Evolutionary conservation across 1,140 invertebrate species (phyloP).

Genomic region (Tetramorium simillimum): DNA sequence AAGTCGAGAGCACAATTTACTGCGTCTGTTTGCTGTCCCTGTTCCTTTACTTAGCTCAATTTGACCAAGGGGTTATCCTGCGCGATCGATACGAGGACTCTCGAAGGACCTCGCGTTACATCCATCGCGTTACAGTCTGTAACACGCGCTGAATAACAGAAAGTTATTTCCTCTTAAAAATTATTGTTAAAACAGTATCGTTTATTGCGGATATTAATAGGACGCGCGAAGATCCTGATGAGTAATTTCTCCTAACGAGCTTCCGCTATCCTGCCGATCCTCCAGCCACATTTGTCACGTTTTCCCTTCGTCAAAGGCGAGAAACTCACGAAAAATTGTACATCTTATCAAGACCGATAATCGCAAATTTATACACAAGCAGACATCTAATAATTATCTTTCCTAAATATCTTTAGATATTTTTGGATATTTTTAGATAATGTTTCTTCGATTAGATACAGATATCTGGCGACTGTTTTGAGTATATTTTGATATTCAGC

Average conservation of each 20-base stretch:
- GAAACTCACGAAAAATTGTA: background rate
- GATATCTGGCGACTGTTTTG: background rate
- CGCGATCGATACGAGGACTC: constrained; percentile 38
- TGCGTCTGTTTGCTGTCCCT: background rate
- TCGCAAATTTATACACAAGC: constrained; percentile 1
- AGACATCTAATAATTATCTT: constrained; percentile 1
- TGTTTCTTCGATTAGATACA: constrained; percentile 18
- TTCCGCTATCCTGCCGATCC: constrained; percentile 1
- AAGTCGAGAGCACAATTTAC: constrained; percentile 52
- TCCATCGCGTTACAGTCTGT: constrained; percentile 4
- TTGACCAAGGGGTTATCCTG: constrained; percentile 52
- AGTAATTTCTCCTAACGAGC: constrained; percentile 10
- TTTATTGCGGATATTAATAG: background rate
- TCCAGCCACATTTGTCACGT: background rate
- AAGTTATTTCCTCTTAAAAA: background rate
- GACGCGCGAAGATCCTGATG: constrained; percentile 2
- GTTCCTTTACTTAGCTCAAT: constrained; percentile 25
- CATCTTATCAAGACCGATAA: background rate
- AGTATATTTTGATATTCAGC: background rate
- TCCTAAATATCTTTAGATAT: background rate
- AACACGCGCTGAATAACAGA: background rate
- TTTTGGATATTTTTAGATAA: constrained; percentile 3
- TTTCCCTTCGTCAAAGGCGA: background rate
- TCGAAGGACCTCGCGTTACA: constrained; percentile 45
- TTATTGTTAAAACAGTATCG: background rate